These are phyloP conservation scores for Chaetodon trifascialis DNA, from an alignment of 2,113 vertebrate species.

Conservation along the genomic window DNA sequence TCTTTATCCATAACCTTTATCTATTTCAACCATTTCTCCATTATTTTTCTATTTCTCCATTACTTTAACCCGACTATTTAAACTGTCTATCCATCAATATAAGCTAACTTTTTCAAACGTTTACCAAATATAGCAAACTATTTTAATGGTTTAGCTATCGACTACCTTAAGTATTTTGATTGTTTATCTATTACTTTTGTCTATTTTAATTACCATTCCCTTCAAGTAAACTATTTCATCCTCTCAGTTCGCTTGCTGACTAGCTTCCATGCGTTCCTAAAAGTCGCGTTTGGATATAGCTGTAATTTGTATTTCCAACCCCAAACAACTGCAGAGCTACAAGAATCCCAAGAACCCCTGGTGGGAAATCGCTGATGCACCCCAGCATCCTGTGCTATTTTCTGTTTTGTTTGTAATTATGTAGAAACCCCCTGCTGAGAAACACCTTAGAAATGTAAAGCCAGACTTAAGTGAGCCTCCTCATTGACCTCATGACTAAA, in stretches of 20 bases:
- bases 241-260: neutral
- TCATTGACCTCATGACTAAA: conserved; percentile 48
- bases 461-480: conserved; percentile 16
- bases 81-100: too few relatives aligned
- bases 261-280: neutral
- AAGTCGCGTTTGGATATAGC: neutral
- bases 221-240: neutral
- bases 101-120: too few relatives aligned
- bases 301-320: neutral
- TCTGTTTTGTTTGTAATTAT: neutral
- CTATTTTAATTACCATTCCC: too few relatives aligned
- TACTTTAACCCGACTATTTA: too few relatives aligned
- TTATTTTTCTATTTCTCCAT: too few relatives aligned
- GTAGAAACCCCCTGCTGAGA: neutral
- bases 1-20: too few relatives aligned
- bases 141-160: too few relatives aligned
- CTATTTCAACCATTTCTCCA: too few relatives aligned
- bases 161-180: too few relatives aligned
- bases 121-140: too few relatives aligned
- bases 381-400: neutral
- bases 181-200: neutral
- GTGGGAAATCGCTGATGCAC: neutral
- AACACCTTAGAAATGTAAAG: conserved; percentile 30
- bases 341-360: neutral
- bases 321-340: too few relatives aligned